These are phyloP conservation scores for Caenorhabditis angaria DNA, from an alignment of 2,888 invertebrate species.

Conservation along the genomic window DNA sequence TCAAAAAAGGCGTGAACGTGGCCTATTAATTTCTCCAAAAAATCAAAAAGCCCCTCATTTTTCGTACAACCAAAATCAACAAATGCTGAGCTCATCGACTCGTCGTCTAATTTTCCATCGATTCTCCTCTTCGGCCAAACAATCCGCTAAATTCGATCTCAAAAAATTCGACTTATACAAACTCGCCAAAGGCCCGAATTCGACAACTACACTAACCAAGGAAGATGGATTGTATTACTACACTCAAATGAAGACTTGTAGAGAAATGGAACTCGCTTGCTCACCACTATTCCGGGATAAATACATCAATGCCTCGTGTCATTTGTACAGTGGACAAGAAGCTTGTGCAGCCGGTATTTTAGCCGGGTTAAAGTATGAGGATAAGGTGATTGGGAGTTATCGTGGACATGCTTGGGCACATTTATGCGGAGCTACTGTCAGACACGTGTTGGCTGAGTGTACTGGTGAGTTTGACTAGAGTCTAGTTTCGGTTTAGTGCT, in stretches of 20 bases:
- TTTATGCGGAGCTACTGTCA: constrained; percentile 83
- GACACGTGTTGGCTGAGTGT: constrained; percentile 86
- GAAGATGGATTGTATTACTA: not conserved
- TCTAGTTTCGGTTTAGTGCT: not conserved
- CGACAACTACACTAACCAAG: not conserved
- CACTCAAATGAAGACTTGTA: not conserved
- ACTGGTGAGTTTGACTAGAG: constrained; percentile 75
- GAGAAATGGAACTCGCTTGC: not conserved
- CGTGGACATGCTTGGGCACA: constrained; percentile 92
- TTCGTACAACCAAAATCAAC: too few relatives aligned
- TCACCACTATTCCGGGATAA: not conserved
- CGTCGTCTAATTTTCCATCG: too few relatives aligned
- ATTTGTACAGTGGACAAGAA: constrained; percentile 92
- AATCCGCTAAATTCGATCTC: too few relatives aligned
- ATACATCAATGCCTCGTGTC: constrained; percentile 77
- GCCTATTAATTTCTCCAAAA: too few relatives aligned
- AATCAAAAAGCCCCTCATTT: too few relatives aligned
- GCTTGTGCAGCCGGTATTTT: constrained; percentile 88
- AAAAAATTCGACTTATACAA: too few relatives aligned
- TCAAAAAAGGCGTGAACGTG: too few relatives aligned
- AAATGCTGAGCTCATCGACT: too few relatives aligned
- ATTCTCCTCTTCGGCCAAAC: too few relatives aligned
- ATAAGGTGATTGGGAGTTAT: constrained; percentile 92
- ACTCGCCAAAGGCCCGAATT: not conserved
- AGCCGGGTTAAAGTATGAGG: constrained; percentile 82